These are phyloP conservation scores for Campoplex nolae DNA, from an alignment of 2,888 invertebrate species.

Conservation along the genomic window DNA sequence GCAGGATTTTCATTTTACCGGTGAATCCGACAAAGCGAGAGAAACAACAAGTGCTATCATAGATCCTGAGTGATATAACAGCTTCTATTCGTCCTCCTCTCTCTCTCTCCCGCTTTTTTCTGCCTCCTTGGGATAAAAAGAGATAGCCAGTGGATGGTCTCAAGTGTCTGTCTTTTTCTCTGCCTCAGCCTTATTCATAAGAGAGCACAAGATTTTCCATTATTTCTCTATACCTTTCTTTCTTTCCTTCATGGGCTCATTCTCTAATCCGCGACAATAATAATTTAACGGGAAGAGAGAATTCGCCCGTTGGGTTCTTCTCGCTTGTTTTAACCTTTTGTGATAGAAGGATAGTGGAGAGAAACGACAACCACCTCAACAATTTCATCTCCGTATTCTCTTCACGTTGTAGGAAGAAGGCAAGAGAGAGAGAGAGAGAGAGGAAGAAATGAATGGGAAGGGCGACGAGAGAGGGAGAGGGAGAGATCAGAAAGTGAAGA, in stretches of 20 bases:
- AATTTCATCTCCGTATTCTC: conserved; percentile 24
- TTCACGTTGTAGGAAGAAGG: conserved; percentile 20
- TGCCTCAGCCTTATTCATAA: background rate
- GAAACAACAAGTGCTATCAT: conserved; percentile 39
- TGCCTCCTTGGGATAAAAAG: background rate
- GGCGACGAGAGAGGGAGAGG: conserved; percentile 44
- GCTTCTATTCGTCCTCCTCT: background rate
- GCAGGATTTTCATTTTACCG: conserved; percentile 61
- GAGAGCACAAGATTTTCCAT: background rate
- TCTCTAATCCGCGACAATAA: conserved; percentile 71
- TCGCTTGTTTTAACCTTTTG: conserved; percentile 38
- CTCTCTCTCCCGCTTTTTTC: background rate
- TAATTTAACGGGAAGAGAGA: conserved; percentile 78
- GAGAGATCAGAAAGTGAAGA: conserved; percentile 59
- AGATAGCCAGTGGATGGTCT: background rate
- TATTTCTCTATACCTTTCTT: background rate
- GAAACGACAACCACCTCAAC: conserved; percentile 33
- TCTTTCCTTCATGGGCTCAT: conserved; percentile 1
- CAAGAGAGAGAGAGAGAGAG: conserved; percentile 43
- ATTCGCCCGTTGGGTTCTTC: conserved; percentile 22
- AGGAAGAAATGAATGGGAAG: conserved; percentile 8
- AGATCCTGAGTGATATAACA: conserved; percentile 48
- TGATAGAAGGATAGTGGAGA: conserved; percentile 27
- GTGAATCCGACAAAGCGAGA: conserved; percentile 42
- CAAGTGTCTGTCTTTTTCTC: conserved; percentile 9